Evolutionary conservation across 2,888 invertebrate genomes (phyloP).

Genomic region (Eupithecia insigniata): DNA sequence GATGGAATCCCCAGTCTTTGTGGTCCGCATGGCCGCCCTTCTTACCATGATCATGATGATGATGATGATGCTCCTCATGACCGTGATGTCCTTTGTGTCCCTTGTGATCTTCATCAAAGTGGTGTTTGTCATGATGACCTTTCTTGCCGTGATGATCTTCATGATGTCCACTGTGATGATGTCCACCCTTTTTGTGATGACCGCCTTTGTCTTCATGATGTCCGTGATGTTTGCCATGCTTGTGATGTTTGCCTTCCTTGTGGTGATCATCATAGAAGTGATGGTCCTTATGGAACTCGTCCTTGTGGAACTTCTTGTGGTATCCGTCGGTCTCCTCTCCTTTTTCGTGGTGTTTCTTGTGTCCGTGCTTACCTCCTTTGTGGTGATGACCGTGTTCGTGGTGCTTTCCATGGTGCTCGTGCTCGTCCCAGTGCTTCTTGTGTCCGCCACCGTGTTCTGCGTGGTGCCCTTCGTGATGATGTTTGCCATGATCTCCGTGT

Average conservation of each 20-base stretch:
- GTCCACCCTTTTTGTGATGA: slow-evolving; percentile 79
- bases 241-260: slow-evolving; percentile 78
- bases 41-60: slow-evolving; percentile 79
- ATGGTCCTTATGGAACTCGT: slow-evolving; percentile 78
- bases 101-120: slow-evolving; percentile 74
- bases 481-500: slow-evolving; percentile 74
- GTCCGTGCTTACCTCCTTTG: slow-evolving; percentile 77
- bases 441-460: slow-evolving; percentile 76
- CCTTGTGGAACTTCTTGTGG: slow-evolving; percentile 81
- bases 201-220: slow-evolving; percentile 76
- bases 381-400: slow-evolving; percentile 79
- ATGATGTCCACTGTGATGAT: slow-evolving; percentile 74
- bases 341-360: slow-evolving; percentile 77
- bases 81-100: slow-evolving; percentile 81
- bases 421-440: slow-evolving; percentile 76
- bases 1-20: slow-evolving; percentile 78
- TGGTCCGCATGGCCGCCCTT: slow-evolving; percentile 78
- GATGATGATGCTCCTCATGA: slow-evolving; percentile 78
- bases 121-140: slow-evolving; percentile 79
- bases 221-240: slow-evolving; percentile 77
- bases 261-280: slow-evolving; percentile 81
- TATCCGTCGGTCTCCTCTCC: slow-evolving; percentile 77
- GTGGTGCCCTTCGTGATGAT: slow-evolving; percentile 75
- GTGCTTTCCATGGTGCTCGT: slow-evolving; percentile 75
- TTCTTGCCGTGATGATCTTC: slow-evolving; percentile 78